A percentile compares a stretch with the other conserved stretches of the same genome.
Conservation (phyloP, 2,113 vertebrate genomes). For the Proteles cristata region DNA sequence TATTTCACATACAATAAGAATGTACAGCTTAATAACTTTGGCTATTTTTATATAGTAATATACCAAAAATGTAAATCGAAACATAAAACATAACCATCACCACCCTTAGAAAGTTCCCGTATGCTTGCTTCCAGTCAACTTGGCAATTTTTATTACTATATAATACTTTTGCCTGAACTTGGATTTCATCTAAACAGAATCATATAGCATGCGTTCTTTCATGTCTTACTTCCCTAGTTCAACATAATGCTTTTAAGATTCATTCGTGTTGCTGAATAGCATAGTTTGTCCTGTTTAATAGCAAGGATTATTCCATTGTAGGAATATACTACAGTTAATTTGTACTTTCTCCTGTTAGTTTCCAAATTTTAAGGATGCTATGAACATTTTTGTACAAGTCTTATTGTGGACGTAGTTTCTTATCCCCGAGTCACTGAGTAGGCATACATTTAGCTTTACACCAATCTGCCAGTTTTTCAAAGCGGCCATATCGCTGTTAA, state of each 20-base stretch:
- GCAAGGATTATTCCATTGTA: neutral
- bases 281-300: neutral
- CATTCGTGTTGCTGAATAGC: neutral
- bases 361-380: neutral
- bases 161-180: neutral
- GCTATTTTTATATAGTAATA: neutral
- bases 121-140: neutral
- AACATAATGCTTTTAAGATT: neutral
- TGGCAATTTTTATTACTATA: conserved; percentile 18
- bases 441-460: neutral
- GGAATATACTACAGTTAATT: neutral
- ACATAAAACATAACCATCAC: neutral
- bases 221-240: neutral
- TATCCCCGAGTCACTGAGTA: neutral
- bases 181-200: neutral
- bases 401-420: neutral
- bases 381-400: neutral
- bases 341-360: neutral
- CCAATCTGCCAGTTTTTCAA: neutral
- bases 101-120: neutral
- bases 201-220: neutral
- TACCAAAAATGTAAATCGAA: conserved; percentile 22
- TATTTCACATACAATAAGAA: conserved; percentile 19
- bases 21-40: neutral
- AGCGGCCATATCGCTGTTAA: neutral